Conservation (phyloP, 2,797 vertebrate genomes). For the Phrynocephalus forsythii region DNA sequence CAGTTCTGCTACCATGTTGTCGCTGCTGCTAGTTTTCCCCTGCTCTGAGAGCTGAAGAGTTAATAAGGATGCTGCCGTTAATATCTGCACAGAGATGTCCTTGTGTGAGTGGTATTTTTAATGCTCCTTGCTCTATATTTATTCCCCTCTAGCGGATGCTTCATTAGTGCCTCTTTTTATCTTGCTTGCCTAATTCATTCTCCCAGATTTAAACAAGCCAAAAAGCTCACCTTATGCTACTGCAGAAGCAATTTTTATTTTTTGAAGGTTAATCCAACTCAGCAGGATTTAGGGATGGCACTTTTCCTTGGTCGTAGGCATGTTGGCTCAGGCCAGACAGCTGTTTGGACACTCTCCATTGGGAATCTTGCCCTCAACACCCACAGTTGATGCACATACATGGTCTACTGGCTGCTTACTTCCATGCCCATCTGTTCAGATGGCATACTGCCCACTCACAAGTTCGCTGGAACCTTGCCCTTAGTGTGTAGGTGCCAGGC, state of each 20-base stretch:
- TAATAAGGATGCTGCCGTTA: slow-evolving; percentile 67
- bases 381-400: slow-evolving; percentile 87
- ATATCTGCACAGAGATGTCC: slow-evolving; percentile 57
- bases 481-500: slow-evolving; percentile 84
- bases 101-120: slow-evolving; percentile 55
- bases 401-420: slow-evolving; percentile 88
- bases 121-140: slow-evolving; percentile 48
- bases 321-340: slow-evolving; percentile 86
- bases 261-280: slow-evolving; percentile 85
- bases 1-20: slow-evolving; percentile 50
- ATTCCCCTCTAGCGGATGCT: slow-evolving; percentile 41
- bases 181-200: slow-evolving; percentile 62
- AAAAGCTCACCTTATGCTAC: slow-evolving; percentile 81
- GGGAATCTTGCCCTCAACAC: slow-evolving; percentile 88
- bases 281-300: slow-evolving; percentile 84
- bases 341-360: slow-evolving; percentile 86
- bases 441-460: slow-evolving; percentile 85
- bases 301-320: slow-evolving; percentile 83
- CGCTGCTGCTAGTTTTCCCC: slow-evolving; percentile 36
- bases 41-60: slow-evolving; percentile 40
- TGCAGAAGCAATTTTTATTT: slow-evolving; percentile 80
- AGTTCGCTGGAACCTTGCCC: slow-evolving; percentile 87
- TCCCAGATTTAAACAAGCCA: slow-evolving; percentile 68
- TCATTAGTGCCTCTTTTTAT: slow-evolving; percentile 46
- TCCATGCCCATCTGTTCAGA: slow-evolving; percentile 86